Evolutionary conservation across 2,113 vertebrate genomes (phyloP).

Genomic region (Eolophus roseicapilla): DNA sequence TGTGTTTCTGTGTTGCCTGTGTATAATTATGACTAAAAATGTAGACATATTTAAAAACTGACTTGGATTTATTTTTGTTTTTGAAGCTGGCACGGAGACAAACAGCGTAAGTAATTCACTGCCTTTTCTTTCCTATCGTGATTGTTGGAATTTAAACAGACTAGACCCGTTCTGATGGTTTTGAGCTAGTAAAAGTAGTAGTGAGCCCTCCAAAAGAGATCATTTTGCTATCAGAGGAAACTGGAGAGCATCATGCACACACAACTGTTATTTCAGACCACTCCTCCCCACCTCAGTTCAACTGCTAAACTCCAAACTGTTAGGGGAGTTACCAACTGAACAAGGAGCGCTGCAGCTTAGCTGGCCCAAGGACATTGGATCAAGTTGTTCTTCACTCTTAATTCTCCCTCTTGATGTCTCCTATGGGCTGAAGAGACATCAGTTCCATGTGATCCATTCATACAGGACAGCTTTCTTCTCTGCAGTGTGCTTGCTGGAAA

Average conservation of each 20-base stretch:
- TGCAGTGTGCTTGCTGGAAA: not conserved
- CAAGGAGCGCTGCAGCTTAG: not conserved
- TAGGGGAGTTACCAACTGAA: not conserved
- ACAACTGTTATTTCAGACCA: not conserved
- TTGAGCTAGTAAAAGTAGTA: not conserved
- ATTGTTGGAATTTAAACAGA: not conserved
- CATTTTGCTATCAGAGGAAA: not conserved
- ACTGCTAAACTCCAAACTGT: not conserved
- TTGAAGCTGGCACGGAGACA: not conserved
- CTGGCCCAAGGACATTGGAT: not conserved
- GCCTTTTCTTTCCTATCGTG: not conserved
- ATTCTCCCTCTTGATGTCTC: not conserved
- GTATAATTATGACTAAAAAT: not conserved
- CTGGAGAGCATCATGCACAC: not conserved
- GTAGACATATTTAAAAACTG: not conserved
- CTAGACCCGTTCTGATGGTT: not conserved
- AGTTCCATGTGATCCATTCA: not conserved
- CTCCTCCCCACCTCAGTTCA: not conserved
- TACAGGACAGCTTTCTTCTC: not conserved
- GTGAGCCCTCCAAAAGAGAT: not conserved
- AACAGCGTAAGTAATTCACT: not conserved
- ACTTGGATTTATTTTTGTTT: not conserved
- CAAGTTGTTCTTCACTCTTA: not conserved
- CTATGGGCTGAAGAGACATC: not conserved
- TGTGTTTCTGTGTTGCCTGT: not conserved